Base-by-base conservation (phyloP, 2,888 invertebrate genomes). In the Drosophila vallismaia region DNA sequence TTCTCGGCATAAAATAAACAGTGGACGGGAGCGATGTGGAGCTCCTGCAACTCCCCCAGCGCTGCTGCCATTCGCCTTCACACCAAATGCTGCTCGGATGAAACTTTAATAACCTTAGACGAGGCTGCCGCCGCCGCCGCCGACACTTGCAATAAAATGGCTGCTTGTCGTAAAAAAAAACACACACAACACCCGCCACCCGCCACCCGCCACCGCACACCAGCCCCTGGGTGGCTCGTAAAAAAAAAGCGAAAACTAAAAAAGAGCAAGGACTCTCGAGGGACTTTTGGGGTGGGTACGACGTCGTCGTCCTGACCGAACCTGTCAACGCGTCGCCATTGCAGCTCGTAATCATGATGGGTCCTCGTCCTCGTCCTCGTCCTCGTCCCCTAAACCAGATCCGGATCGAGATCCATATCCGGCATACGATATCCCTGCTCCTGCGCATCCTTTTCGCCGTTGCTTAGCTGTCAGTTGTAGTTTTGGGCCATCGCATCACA, bases 71-170 rank as follows among this genome's bases (percentile, higher is more conserved):
- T 76, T 79, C 57, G 83, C 71, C 79, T 79, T 86, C 79, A 74
- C 83, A 71, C 83, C 69, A 71, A 54, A 54, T 53, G 50, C 46
- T 53, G 40, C 46, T 40, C 49, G 49, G 53, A 63, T 86, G 83
- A 83, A 86, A 80, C 80, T 86, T 80, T 80, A 86, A 80, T 80
- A 86, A 76, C 80, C 83, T 67, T 83, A 83, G 74, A 81, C 82
- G 67, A 66, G 48, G 71, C 19, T 2, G 19, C 19, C 19, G 19
- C 19, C 14, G 14, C 14, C 14, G 14, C 52, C 67, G 53, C 83
- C 79, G 67, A 67, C 76, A 74, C 72, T 79, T 75, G 77, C 84
- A 81, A 81, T 86, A 83, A 81, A 86, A 86, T 60, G 74, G 69
- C 72, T 71, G 72, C 56, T 77, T 62, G 69, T 84, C 77, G 80